Evolutionary conservation across 2,888 invertebrate genomes (phyloP).

Genomic region (Lamellibrachia satsuma): DNA sequence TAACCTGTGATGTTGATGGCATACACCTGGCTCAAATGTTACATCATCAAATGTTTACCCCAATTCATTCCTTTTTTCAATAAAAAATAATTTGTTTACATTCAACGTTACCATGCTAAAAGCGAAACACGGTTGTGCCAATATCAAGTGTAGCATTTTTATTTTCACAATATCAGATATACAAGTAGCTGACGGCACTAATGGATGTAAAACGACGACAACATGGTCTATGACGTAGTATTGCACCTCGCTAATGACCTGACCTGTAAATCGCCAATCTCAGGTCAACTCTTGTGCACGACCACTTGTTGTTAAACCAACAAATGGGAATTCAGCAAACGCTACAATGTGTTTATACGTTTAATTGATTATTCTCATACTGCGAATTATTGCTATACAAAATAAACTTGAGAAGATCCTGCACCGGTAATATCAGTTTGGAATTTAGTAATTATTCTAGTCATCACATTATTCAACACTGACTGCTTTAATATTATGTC

Average conservation of each 20-base stretch:
- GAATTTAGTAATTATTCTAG: background rate
- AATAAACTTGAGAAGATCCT: background rate
- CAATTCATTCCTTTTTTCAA: no score
- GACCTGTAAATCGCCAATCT: constrained; percentile 2
- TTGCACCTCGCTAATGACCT: background rate
- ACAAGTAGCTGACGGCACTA: background rate
- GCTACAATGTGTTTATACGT: background rate
- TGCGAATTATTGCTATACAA: background rate
- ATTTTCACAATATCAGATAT: background rate
- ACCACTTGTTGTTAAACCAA: background rate
- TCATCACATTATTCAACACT: background rate
- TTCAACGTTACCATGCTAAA: background rate
- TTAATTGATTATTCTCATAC: no score
- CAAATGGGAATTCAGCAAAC: background rate
- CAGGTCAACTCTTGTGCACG: constrained; percentile 3
- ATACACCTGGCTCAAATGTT: no score
- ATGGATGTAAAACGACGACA: background rate
- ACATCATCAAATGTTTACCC: no score
- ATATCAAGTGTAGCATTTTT: background rate
- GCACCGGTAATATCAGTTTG: background rate
- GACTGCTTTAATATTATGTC: background rate
- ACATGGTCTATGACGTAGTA: background rate
- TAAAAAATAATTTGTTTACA: background rate
- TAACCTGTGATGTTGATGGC: no score
- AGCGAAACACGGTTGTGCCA: background rate